Conservation (phyloP, 1,140 invertebrate species). For the Chymomyza costata region DNA sequence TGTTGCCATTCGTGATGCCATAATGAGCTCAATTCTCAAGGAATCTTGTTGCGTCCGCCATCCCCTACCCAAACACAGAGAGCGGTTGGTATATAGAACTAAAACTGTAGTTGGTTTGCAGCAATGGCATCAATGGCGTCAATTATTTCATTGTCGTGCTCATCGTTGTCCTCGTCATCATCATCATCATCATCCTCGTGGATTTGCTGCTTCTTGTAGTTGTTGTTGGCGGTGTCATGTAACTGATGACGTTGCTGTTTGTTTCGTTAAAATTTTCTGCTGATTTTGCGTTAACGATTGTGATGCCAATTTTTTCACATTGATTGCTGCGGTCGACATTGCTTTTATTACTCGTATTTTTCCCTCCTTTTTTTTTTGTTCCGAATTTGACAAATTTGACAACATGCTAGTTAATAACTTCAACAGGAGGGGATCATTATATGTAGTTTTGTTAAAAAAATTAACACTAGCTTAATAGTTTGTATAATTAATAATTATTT, state of each 20-base stretch:
- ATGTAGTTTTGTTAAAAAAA: no score
- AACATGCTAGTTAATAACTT: slow-evolving; percentile 33
- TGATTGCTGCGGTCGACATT: slow-evolving; percentile 14
- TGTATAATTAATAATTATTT: no score
- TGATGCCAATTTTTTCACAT: slow-evolving; percentile 27
- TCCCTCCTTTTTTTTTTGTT: slow-evolving; percentile 24
- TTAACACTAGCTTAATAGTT: no score
- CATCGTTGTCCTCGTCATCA: neutral
- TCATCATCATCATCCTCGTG: neutral
- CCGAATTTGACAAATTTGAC: slow-evolving; percentile 54
- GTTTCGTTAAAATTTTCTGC: slow-evolving; percentile 56
- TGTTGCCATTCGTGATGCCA: slow-evolving; percentile 57
- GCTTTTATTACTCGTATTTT: slow-evolving; percentile 4
- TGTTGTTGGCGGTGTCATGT: slow-evolving; percentile 21
- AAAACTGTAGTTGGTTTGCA: no score
- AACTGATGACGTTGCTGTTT: slow-evolving; percentile 69
- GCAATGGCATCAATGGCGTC: slow-evolving; percentile 58
- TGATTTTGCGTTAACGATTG: slow-evolving; percentile 59
- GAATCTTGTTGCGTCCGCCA: slow-evolving; percentile 45
- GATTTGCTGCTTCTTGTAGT: slow-evolving; percentile 8
- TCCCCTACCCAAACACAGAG: no score
- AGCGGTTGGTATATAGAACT: no score
- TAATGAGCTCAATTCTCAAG: slow-evolving; percentile 72
- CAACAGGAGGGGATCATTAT: no score
- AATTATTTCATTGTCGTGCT: slow-evolving; percentile 65